A percentile compares a stretch with the other conserved stretches of the same genome.
Evolutionary conservation across 2,113 vertebrate genomes (phyloP).

Genomic region (Gasterosteus nipponicus): DNA sequence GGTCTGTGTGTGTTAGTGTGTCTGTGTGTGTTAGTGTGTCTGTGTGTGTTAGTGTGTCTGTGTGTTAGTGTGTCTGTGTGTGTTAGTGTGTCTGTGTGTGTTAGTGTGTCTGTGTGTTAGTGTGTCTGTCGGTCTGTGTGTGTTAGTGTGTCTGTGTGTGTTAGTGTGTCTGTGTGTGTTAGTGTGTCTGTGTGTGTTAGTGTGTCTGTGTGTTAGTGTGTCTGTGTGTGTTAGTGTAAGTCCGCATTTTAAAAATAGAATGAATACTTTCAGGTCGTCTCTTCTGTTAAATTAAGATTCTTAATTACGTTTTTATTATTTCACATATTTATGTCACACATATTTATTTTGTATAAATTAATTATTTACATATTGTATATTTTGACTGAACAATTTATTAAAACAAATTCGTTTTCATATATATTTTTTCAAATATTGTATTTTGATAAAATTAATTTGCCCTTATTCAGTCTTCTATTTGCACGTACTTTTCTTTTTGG

Average conservation of each 20-base stretch:
- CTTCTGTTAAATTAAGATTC: not conserved
- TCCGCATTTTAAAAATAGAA: constrained; percentile 39
- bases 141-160: constrained; percentile 4
- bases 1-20: not conserved
- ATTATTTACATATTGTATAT: not conserved
- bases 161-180: too few relatives aligned
- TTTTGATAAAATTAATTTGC: not conserved
- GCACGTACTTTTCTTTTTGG: not conserved
- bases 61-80: constrained; percentile 9
- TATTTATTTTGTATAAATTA: not conserved
- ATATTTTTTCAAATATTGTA: not conserved
- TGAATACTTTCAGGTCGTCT: not conserved
- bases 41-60: not conserved
- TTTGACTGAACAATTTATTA: not conserved
- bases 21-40: not conserved
- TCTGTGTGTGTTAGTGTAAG: not conserved
- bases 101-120: not conserved
- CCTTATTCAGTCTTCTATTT: not conserved
- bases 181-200: constrained; percentile 19
- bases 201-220: constrained; percentile 4
- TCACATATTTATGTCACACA: too few relatives aligned
- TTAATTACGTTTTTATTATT: not conserved
- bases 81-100: constrained; percentile 3
- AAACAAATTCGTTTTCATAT: too few relatives aligned
- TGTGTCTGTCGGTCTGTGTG: constrained; percentile 11